Conservation (phyloP, 2,888 invertebrate species). For the Acanthoscelides obtectus region DNA sequence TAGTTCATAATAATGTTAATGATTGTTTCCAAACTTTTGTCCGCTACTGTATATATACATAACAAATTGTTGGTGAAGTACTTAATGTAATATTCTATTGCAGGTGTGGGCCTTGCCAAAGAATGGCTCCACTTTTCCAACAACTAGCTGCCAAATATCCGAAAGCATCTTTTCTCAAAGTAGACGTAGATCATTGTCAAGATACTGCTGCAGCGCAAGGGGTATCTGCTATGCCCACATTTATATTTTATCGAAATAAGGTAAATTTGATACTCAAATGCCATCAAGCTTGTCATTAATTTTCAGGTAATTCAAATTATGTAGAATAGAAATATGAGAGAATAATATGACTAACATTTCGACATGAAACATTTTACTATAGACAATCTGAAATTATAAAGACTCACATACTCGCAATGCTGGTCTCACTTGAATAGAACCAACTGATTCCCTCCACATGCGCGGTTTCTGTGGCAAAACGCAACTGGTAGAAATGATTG, state of each 20-base stretch:
- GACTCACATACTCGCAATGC: too few relatives aligned
- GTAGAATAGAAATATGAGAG: neutral
- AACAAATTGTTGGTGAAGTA: neutral
- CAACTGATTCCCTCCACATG: too few relatives aligned
- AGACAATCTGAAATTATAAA: too few relatives aligned
- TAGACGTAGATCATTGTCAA: slow-evolving; percentile 91
- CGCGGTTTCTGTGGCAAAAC: too few relatives aligned
- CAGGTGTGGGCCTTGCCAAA: slow-evolving; percentile 96
- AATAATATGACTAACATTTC: too few relatives aligned
- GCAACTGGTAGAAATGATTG: too few relatives aligned
- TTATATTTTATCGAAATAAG: slow-evolving; percentile 87
- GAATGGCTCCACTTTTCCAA: slow-evolving; percentile 90
- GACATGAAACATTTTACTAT: too few relatives aligned
- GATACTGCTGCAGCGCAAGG: slow-evolving; percentile 85
- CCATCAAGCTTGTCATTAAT: too few relatives aligned
- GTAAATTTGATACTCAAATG: slow-evolving; percentile 41
- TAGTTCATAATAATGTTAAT: too few relatives aligned
- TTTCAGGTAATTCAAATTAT: neutral
- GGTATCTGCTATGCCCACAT: slow-evolving; percentile 97
- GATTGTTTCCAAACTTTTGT: too few relatives aligned
- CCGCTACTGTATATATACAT: too few relatives aligned
- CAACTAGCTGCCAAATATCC: slow-evolving; percentile 83
- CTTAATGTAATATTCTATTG: neutral
- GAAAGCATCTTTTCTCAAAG: slow-evolving; percentile 85
- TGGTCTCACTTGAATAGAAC: too few relatives aligned